Percentiles rank a stretch among this genome's conserved stretches.
Evolutionary conservation across 2,888 invertebrate genomes (phyloP).

Genomic region (Nymphalis polychloros): DNA sequence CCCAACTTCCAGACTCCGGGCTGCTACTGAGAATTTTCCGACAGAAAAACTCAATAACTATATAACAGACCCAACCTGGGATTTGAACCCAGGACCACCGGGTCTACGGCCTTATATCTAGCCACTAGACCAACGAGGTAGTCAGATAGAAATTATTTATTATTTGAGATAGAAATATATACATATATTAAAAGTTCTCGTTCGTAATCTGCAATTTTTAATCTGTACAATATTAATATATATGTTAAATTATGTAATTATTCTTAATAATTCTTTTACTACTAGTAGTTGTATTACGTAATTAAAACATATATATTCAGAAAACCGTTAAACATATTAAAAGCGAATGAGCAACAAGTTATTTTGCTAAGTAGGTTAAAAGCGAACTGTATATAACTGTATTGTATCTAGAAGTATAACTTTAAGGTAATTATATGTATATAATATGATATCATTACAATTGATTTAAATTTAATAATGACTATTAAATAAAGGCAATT

Average conservation of each 20-base stretch:
- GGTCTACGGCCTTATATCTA: too few species aligned
- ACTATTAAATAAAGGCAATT: neutral
- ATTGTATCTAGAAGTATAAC: neutral
- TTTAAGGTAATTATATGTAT: neutral
- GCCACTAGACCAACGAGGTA: too few species aligned
- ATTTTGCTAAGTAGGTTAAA: conserved; percentile 21
- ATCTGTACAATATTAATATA: too few species aligned
- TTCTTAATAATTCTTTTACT: too few species aligned
- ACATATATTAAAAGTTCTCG: neutral
- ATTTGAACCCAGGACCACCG: too few species aligned
- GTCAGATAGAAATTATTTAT: too few species aligned
- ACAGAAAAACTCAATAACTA: too few species aligned
- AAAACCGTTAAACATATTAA: neutral
- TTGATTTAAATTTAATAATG: neutral
- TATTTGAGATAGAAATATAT: too few species aligned
- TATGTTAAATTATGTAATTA: too few species aligned
- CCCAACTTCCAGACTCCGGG: too few species aligned
- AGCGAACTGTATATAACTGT: conserved; percentile 2
- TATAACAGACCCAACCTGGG: too few species aligned
- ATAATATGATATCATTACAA: neutral
- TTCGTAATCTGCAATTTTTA: neutral
- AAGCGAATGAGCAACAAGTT: neutral
- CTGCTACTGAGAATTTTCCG: too few species aligned
- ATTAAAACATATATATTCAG: neutral
- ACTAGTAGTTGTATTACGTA: neutral